Percentiles rank a stretch among this genome's conserved stretches.
These are phyloP conservation scores for Chironomus tepperi DNA, from an alignment of 1,140 invertebrate genomes.

Conservation along the genomic window DNA sequence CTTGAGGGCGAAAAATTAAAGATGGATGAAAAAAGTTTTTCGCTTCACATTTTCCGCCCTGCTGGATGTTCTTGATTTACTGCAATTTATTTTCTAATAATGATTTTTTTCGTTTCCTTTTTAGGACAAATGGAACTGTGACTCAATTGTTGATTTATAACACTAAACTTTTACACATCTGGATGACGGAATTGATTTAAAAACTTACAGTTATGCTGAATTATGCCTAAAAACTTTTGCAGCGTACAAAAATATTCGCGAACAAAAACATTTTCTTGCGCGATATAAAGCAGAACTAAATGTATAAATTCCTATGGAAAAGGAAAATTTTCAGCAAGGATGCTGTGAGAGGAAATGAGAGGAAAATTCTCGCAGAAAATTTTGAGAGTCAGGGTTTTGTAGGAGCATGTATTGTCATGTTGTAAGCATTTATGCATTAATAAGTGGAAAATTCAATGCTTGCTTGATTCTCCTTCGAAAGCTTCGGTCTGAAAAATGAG, in stretches of 20 bases:
- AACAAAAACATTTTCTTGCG: slow-evolving; percentile 8
- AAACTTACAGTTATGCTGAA: neutral
- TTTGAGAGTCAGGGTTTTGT: neutral
- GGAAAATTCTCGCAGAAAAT: neutral
- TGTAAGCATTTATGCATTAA: neutral
- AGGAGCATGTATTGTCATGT: neutral
- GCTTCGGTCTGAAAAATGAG: neutral
- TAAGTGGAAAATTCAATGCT: neutral
- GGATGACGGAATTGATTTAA: neutral
- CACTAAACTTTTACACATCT: too few relatives aligned
- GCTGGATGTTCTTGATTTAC: neutral
- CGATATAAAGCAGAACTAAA: slow-evolving; percentile 7
- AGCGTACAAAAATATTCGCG: slow-evolving; percentile 1
- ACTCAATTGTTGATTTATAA: too few relatives aligned
- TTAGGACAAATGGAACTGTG: too few relatives aligned
- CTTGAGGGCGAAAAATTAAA: too few relatives aligned
- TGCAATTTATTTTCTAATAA: neutral
- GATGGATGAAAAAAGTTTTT: too few relatives aligned
- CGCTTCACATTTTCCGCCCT: neutral
- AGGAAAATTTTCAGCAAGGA: neutral
- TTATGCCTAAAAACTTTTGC: neutral
- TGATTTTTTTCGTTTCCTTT: neutral
- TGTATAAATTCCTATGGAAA: neutral
- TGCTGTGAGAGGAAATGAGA: neutral
- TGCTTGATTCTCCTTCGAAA: too few relatives aligned